phyloP scores from a whole-genome alignment of 1,140 invertebrate genomes.

The Proctacanthus coquilletti region DNA sequence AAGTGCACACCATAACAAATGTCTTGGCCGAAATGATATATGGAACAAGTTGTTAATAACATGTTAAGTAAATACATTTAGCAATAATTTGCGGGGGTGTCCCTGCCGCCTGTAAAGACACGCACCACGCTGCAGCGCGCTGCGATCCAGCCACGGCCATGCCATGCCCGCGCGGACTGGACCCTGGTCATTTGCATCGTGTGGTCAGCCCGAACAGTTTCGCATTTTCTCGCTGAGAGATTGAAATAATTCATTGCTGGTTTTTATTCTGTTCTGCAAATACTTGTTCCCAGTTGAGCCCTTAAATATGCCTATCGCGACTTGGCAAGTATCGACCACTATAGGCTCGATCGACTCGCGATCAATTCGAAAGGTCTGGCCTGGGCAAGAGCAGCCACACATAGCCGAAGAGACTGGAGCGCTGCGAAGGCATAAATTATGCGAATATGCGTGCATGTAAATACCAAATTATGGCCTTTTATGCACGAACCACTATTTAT shows the following conservation, averaged over 20 bases:
- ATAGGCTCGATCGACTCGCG: too few species aligned
- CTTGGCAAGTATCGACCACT: too few species aligned
- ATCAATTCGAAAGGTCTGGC: too few species aligned
- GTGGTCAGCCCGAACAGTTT: neutral
- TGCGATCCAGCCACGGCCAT: neutral
- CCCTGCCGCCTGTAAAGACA: neutral
- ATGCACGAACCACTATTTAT: slow-evolving; percentile 4
- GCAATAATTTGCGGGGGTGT: slow-evolving; percentile 1
- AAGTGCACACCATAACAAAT: neutral
- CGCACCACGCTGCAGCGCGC: neutral
- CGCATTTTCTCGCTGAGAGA: neutral
- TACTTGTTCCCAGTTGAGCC: too few species aligned
- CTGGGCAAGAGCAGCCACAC: too few species aligned
- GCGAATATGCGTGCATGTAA: slow-evolving; percentile 1
- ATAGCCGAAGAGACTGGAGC: too few species aligned
- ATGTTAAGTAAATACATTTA: neutral
- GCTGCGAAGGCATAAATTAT: neutral
- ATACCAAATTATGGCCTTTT: slow-evolving; percentile 2
- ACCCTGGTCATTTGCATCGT: neutral
- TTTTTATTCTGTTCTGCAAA: too few species aligned
- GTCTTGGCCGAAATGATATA: neutral
- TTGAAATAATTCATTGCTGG: neutral
- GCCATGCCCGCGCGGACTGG: too few species aligned
- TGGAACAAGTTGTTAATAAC: slow-evolving; percentile 1
- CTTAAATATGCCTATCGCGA: too few species aligned